phyloP scores from a whole-genome alignment of 2,113 vertebrate species.

The Colinus virginianus region DNA sequence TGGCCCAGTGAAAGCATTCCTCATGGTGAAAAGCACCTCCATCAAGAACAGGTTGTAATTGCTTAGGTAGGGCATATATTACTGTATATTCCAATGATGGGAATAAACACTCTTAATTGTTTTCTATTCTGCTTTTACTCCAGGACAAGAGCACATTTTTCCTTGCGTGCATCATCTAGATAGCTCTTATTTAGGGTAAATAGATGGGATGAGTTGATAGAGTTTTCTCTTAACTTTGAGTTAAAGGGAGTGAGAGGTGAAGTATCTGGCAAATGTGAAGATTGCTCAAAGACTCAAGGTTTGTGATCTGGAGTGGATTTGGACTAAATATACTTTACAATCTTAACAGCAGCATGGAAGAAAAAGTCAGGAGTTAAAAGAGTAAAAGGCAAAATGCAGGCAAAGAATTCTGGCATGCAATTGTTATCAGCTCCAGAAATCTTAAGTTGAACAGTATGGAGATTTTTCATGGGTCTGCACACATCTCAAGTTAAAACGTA shows the following conservation, averaged over 20 bases:
- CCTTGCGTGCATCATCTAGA: background rate
- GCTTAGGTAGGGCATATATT: background rate
- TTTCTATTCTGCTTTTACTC: background rate
- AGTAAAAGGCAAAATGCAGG: conserved; percentile 6
- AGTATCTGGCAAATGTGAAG: background rate
- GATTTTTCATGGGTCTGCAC: conserved; percentile 1
- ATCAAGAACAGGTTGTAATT: background rate
- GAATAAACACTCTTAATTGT: background rate
- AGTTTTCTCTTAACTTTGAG: background rate
- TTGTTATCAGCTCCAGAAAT: background rate
- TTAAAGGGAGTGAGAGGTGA: background rate
- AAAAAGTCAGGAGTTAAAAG: background rate
- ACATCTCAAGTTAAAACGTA: background rate
- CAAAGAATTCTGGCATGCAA: background rate
- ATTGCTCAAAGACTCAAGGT: background rate
- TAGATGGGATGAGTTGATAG: background rate
- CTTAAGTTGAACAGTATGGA: background rate
- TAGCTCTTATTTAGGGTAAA: background rate
- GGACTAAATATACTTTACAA: background rate
- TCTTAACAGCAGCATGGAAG: background rate
- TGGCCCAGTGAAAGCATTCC: background rate
- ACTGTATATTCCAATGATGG: no score
- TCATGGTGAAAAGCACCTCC: background rate
- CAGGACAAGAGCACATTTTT: background rate
- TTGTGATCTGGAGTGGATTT: background rate